phyloP scores from a whole-genome alignment of 1,140 invertebrate species.

The Frieseomelitta varia region DNA sequence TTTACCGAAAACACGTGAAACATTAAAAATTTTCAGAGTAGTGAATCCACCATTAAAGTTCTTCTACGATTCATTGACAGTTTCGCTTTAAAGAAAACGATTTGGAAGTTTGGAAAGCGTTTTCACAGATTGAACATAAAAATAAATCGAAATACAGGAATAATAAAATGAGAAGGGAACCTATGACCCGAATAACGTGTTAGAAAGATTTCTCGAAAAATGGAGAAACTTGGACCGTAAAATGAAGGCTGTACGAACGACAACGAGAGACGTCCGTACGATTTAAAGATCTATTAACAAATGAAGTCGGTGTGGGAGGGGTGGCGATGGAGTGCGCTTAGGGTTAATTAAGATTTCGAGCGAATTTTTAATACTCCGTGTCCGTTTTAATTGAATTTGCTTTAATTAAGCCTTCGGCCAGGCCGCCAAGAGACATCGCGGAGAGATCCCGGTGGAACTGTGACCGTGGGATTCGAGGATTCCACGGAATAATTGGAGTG shows the following conservation, averaged over 20 bases:
- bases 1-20: too few species aligned
- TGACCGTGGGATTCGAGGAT: constrained; percentile 33
- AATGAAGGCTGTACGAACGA: too few species aligned
- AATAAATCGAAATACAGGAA: too few species aligned
- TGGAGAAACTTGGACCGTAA: accelerated
- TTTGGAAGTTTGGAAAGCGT: too few species aligned
- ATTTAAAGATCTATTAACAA: constrained; percentile 18
- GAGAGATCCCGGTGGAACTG: neutral
- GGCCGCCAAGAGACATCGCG: constrained; percentile 4
- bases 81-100: too few species aligned
- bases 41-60: too few species aligned
- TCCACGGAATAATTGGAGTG: constrained; percentile 28
- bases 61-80: too few species aligned
- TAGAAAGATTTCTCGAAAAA: neutral
- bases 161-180: too few species aligned
- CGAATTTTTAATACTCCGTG: constrained; percentile 29
- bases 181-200: too few species aligned
- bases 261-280: neutral
- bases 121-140: too few species aligned
- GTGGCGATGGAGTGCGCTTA: neutral
- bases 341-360: constrained; percentile 30
- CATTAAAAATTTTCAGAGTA: too few species aligned
- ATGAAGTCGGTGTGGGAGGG: neutral
- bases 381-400: constrained; percentile 34
- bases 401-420: constrained; percentile 20